These are phyloP conservation scores for Bovichtus diacanthus DNA, from an alignment of 2,797 vertebrate genomes.

Conservation along the genomic window DNA sequence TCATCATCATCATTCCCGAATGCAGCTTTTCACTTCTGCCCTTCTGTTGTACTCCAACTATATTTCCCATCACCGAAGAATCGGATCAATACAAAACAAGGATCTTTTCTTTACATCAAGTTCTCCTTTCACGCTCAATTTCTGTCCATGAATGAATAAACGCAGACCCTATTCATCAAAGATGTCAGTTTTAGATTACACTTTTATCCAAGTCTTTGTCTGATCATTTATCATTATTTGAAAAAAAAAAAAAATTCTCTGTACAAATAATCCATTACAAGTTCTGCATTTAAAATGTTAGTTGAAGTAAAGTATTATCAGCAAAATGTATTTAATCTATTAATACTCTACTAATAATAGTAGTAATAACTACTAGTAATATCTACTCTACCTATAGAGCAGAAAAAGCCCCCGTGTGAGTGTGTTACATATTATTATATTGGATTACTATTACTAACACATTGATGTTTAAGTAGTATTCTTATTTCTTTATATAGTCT, in stretches of 20 bases:
- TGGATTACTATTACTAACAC: neutral
- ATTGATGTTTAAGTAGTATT: neutral
- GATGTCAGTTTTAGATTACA: neutral
- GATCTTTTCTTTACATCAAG: conserved; percentile 37
- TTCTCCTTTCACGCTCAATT: conserved; percentile 13
- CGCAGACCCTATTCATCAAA: neutral
- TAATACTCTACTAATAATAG: no score
- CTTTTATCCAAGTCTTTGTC: neutral
- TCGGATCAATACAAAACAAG: neutral
- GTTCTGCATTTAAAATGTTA: neutral
- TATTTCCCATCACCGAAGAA: conserved; percentile 2
- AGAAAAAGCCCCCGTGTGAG: neutral
- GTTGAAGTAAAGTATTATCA: neutral
- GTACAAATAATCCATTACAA: neutral
- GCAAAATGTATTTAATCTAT: neutral
- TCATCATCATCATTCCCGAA: conserved; percentile 40
- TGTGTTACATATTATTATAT: neutral
- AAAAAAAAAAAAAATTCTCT: no score
- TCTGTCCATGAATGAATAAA: conserved; percentile 10
- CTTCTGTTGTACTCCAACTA: conserved; percentile 14
- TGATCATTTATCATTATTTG: neutral
- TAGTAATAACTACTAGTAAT: no score
- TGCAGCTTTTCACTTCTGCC: conserved; percentile 14
- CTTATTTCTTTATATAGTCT: no score
- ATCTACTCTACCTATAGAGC: neutral